A percentile compares a stretch with the other conserved stretches of the same genome.
These are phyloP conservation scores for Brachypterus glaber DNA, from an alignment of 2,888 invertebrate genomes.

Conservation along the genomic window DNA sequence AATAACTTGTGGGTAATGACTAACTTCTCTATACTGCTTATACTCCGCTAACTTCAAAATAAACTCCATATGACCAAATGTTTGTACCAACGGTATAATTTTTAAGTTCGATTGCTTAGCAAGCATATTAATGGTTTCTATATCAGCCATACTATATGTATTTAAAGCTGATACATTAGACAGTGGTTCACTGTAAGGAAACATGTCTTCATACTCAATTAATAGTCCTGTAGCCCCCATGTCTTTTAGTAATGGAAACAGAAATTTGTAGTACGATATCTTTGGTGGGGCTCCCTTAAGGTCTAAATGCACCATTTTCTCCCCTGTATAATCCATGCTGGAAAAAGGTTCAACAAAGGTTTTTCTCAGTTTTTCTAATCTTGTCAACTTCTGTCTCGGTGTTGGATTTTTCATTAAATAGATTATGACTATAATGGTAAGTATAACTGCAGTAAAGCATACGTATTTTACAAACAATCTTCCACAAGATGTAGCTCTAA, in stretches of 20 bases:
- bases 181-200: conserved; percentile 59
- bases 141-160: conserved; percentile 52
- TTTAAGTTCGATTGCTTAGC: conserved; percentile 52
- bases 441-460: no score
- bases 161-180: conserved; percentile 52
- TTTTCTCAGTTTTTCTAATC: no score
- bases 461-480: no score
- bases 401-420: no score
- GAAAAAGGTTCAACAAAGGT: no score
- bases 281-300: conserved; percentile 76
- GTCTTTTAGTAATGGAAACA: conserved; percentile 52
- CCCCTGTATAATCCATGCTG: conserved; percentile 20
- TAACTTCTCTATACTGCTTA: conserved; percentile 56
- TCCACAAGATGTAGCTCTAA: no score
- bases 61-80: conserved; percentile 79
- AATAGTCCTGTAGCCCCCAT: conserved; percentile 69
- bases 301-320: conserved; percentile 72
- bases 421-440: no score
- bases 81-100: conserved; percentile 74
- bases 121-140: conserved; percentile 41
- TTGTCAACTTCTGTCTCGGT: no score
- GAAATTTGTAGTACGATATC: conserved; percentile 48
- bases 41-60: conserved; percentile 62
- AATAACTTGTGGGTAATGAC: conserved; percentile 51
- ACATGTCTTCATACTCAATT: conserved; percentile 84